Evolutionary conservation across 2,888 invertebrate species (phyloP), one percentile per base, ranked within the genome.

Genomic region (Orchesella flavescens): DNA sequence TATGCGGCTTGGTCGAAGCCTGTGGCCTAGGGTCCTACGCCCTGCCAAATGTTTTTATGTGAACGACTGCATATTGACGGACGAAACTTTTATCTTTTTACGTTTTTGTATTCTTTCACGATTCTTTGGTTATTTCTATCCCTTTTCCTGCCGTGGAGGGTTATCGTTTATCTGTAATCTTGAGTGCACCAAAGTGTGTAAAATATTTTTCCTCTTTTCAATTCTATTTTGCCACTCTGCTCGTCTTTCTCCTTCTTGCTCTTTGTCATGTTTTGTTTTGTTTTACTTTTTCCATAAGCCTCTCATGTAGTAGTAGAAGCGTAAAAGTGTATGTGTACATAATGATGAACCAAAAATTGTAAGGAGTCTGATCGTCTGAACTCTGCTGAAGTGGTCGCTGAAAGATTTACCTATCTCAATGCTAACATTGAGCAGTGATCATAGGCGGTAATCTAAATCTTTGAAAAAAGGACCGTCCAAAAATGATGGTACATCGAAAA

Each of bases 121-220:
- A 72, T 81, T 69, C 84, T 61, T 73, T 76, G 74, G 66, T 57
- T 65, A 61, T 75, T 83, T 78, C 83, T 63, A 61, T 69, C 68
- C 53, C 59, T 84, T 77, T 83, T 74, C 66, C 82, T 82, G 65
- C 71, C 89, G 43, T 83, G 80, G 34, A 34, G 34, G 75, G 80
- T 79, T 79, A 79, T 65, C 65, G 53, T 34, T 63, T 79, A 79
- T 72, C 72, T 43, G 65, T 79, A 61, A 79, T 79, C 79, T 65
- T 72, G 79, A 65, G 71, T 65, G 79, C 72, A 73, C 23, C 55
- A 80, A 65, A 73, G 73, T 68, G 44, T 80, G 59, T 80, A 65
- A 73, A 80, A 80, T 23, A 19, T 43, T 34, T 57, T 34, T 34
- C 34, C 49, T 49, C 71, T 61, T 23, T 57, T 59, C 68, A 24